phyloP scores from a whole-genome alignment of 1,140 invertebrate genomes.

The Popillia japonica region DNA sequence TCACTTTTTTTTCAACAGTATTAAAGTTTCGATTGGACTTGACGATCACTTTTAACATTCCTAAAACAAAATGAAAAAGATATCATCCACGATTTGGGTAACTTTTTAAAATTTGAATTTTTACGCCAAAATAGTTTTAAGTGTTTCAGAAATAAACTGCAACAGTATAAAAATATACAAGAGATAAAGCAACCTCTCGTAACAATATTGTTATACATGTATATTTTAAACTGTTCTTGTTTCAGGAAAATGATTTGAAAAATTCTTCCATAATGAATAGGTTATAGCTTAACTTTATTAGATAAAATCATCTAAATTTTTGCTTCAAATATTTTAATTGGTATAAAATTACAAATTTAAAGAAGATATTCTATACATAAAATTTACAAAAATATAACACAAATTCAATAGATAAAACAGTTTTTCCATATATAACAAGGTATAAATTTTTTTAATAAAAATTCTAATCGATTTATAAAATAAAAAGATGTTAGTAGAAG shows the following conservation, averaged over 20 bases:
- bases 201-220: too few relatives aligned
- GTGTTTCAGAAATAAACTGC: too few relatives aligned
- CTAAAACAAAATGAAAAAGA: conserved; percentile 31
- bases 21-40: conserved; percentile 37
- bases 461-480: too few relatives aligned
- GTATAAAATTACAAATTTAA: neutral
- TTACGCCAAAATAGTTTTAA: too few relatives aligned
- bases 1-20: neutral
- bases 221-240: too few relatives aligned
- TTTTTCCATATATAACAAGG: neutral
- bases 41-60: conserved; percentile 22
- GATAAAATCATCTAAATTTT: neutral
- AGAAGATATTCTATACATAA: conserved; percentile 1
- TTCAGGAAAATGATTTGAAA: neutral
- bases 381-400: conserved; percentile 16
- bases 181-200: too few relatives aligned
- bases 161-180: too few relatives aligned
- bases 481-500: too few relatives aligned
- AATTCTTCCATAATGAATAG: neutral
- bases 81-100: neutral
- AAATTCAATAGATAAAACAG: neutral
- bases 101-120: too few relatives aligned
- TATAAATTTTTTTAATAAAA: too few relatives aligned
- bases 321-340: neutral
- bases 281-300: neutral